phyloP scores from a whole-genome alignment of 2,113 vertebrate genomes.

The Tychaedon coryphoeus region DNA sequence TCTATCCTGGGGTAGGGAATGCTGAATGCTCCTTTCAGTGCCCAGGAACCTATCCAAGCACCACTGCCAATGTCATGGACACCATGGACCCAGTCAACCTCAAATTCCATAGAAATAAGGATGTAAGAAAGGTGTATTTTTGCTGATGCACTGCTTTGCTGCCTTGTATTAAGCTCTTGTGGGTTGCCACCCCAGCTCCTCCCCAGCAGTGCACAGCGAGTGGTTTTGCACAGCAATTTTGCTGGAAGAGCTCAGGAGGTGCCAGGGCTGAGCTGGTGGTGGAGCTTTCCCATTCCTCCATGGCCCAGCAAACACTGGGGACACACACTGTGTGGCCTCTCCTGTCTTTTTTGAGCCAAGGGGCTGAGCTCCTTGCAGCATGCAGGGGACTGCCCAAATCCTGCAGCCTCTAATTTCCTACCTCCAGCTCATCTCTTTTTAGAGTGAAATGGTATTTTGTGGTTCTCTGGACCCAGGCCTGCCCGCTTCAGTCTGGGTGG shows the following conservation, averaged over 20 bases:
- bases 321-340: neutral
- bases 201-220: rapidly evolving
- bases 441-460: constrained; percentile 22
- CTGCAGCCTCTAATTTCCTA: constrained; percentile 40
- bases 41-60: neutral
- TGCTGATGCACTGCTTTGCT: neutral
- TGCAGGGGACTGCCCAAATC: neutral
- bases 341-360: neutral
- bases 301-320: neutral
- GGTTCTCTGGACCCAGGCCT: neutral
- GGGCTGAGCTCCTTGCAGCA: neutral
- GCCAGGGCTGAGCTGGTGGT: neutral
- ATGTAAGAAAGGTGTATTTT: neutral
- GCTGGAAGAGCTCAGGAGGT: neutral
- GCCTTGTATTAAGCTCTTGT: rapidly evolving
- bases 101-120: neutral
- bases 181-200: rapidly evolving
- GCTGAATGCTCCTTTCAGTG: neutral
- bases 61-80: neutral
- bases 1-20: neutral
- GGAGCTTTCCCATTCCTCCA: neutral
- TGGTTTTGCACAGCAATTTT: rapidly evolving
- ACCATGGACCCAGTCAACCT: neutral
- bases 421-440: constrained; percentile 42
- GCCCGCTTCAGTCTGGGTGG: neutral